Conservation (phyloP, 2,113 vertebrate species). For the Paracanthobrama guichenoti region DNA sequence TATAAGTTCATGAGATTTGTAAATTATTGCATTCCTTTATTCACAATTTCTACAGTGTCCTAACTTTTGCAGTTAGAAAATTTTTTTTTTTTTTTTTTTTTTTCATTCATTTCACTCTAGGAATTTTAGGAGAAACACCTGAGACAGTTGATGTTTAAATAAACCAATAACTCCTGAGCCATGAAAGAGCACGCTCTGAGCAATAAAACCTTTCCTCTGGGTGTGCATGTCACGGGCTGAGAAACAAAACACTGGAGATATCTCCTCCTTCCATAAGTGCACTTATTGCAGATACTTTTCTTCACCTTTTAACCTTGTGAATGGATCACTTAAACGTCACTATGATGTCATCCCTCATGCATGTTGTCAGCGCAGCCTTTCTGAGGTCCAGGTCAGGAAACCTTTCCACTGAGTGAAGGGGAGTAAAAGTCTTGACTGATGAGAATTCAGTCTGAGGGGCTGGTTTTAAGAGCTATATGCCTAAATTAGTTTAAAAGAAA, state of each 20-base stretch:
- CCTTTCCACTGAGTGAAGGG: constrained; percentile 1
- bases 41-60: too few relatives aligned
- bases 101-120: too few relatives aligned
- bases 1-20: too few relatives aligned
- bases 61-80: too few relatives aligned
- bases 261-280: constrained; percentile 12
- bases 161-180: background rate
- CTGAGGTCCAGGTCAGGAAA: constrained; percentile 5
- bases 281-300: background rate
- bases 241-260: background rate
- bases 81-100: too few relatives aligned
- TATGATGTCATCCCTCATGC: constrained; percentile 30
- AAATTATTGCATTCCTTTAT: too few relatives aligned
- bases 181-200: background rate
- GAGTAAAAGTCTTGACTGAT: constrained; percentile 17
- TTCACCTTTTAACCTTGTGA: constrained; percentile 24
- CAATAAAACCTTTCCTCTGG: background rate
- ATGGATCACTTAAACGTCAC: background rate
- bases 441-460: background rate
- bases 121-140: background rate
- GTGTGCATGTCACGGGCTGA: background rate
- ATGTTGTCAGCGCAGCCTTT: constrained; percentile 1
- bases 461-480: background rate
- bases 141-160: background rate
- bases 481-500: background rate